These are phyloP conservation scores for Onychomys leucogaster DNA, from an alignment of 2,797 vertebrate species.

Conservation along the genomic window DNA sequence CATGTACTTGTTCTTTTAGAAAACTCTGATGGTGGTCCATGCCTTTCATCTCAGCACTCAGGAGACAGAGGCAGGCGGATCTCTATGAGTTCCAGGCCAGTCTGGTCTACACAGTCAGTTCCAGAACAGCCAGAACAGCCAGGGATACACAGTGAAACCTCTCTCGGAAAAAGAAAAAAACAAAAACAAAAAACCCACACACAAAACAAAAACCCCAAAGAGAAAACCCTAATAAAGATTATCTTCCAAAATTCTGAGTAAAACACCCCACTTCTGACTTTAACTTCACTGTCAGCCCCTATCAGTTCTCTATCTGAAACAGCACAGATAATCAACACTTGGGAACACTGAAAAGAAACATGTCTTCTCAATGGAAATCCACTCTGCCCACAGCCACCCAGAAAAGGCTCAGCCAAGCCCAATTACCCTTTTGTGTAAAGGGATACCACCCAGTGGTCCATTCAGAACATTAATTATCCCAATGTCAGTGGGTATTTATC, in stretches of 20 bases:
- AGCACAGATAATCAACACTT: constrained; percentile 19
- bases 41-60: not conserved
- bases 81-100: not conserved
- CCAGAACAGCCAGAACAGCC: not conserved
- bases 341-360: not conserved
- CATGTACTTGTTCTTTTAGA: not conserved
- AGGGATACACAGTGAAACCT: not conserved
- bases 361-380: constrained; percentile 47
- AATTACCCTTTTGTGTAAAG: not conserved
- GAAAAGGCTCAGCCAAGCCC: constrained; percentile 14
- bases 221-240: not conserved
- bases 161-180: not conserved
- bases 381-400: not conserved
- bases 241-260: constrained; percentile 5
- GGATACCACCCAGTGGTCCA: constrained; percentile 8
- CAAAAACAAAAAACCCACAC: not conserved
- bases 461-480: constrained; percentile 17
- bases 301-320: constrained; percentile 43
- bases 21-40: not conserved
- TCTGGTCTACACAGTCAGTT: not conserved
- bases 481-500: not conserved
- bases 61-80: not conserved
- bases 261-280: constrained; percentile 10
- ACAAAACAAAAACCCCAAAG: too few relatives aligned
- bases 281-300: constrained; percentile 18